Percentiles rank a stretch among this genome's conserved stretches.
phyloP scores from a whole-genome alignment of 2,888 invertebrate species.

The Andrena minutula region DNA sequence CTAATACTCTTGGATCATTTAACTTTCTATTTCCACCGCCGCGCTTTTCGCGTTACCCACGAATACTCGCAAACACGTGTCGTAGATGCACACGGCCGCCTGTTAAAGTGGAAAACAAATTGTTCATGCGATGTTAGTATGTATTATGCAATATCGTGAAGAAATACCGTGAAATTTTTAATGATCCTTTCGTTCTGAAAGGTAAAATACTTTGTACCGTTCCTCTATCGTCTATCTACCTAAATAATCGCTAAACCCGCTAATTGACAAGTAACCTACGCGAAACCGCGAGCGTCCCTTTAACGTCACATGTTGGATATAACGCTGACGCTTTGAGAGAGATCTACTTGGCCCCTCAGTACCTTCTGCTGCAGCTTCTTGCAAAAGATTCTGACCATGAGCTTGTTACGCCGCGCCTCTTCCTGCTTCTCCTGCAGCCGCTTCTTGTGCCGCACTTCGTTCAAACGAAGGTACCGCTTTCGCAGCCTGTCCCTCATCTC shows the following conservation, averaged over 20 bases:
- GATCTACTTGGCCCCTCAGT: conserved; percentile 88
- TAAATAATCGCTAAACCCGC: conserved; percentile 4
- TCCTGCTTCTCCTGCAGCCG: conserved; percentile 87
- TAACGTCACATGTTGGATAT: conserved; percentile 84
- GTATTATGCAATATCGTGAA: conserved; percentile 30
- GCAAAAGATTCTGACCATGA: conserved; percentile 92
- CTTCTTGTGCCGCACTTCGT: conserved; percentile 89
- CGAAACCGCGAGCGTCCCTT: conserved; percentile 12
- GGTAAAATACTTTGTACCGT: conserved; percentile 51
- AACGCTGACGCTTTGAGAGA: conserved; percentile 88
- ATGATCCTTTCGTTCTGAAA: conserved; percentile 10
- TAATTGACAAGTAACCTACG: conserved; percentile 33
- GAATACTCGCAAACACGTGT: neutral
- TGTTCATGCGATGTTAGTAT: conserved; percentile 26
- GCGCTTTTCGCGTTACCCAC: neutral
- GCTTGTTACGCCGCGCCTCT: conserved; percentile 88
- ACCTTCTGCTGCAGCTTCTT: conserved; percentile 90
- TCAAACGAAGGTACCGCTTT: conserved; percentile 89
- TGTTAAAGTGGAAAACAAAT: conserved; percentile 14
- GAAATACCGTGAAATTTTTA: conserved; percentile 36
- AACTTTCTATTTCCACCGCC: conserved; percentile 6
- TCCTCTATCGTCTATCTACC: conserved; percentile 20
- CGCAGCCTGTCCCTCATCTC: conserved; percentile 88
- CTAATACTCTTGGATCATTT: conserved; percentile 8
- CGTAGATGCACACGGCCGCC: neutral